A percentile compares a stretch with the other conserved stretches of the same genome.
Conservation (phyloP, 2,113 vertebrate species). For the Anolis carolinensis region DNA sequence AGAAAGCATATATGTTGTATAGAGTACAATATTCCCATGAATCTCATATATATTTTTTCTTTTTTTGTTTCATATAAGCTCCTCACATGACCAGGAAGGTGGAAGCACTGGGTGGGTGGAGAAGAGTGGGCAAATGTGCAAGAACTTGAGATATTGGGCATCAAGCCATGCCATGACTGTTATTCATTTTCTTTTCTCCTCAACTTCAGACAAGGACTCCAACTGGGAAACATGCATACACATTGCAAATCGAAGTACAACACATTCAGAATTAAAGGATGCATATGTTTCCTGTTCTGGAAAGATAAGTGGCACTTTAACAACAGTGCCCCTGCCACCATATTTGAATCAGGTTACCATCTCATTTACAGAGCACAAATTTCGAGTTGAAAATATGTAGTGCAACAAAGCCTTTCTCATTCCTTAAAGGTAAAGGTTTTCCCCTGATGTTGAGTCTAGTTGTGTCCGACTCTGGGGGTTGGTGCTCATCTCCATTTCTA, state of each 20-base stretch:
- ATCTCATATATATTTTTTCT: accelerated
- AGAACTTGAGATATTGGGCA: background rate
- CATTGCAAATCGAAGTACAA: background rate
- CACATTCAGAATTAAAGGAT: conserved; percentile 7
- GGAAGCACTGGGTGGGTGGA: background rate
- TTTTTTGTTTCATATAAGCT: background rate
- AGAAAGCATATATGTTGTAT: background rate
- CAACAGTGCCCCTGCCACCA: background rate
- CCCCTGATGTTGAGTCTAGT: too few relatives aligned
- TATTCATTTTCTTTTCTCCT: conserved; percentile 27
- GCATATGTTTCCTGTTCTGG: conserved; percentile 46
- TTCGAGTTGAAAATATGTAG: background rate
- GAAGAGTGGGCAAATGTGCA: background rate
- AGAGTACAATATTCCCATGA: background rate
- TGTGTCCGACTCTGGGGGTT: too few relatives aligned
- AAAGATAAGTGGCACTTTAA: background rate
- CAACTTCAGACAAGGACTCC: background rate
- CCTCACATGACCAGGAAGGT: background rate
- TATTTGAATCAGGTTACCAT: background rate
- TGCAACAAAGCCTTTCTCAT: background rate
- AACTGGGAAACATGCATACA: conserved; percentile 22
- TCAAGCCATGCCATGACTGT: conserved; percentile 19
- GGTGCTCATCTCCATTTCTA: too few relatives aligned
- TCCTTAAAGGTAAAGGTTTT: too few relatives aligned
- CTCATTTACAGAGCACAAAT: background rate